phyloP scores from a whole-genome alignment of 2,113 vertebrate species.

The Ammodytes dubius region DNA sequence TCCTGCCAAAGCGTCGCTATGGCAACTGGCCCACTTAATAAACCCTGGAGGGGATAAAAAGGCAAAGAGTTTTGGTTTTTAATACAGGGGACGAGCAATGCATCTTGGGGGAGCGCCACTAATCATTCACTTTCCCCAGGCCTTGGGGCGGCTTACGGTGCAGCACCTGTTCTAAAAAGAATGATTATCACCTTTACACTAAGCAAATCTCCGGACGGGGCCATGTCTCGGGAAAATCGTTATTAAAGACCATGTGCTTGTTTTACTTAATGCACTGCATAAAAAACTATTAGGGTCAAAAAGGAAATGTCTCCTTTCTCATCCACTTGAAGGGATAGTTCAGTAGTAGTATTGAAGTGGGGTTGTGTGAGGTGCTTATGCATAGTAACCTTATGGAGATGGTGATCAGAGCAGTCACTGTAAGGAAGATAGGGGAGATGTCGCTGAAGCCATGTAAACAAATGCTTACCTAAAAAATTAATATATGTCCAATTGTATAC shows the following conservation, averaged over 20 bases:
- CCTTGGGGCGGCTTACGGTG: conserved; percentile 60
- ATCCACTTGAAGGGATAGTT: background rate
- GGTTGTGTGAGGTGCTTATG: too few species aligned
- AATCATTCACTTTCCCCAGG: conserved; percentile 78
- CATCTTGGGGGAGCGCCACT: conserved; percentile 80
- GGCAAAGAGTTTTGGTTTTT: conserved; percentile 78
- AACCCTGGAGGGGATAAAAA: conserved; percentile 83
- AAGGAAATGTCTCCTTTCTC: conserved; percentile 4
- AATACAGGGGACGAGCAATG: conserved; percentile 75
- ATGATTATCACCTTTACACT: conserved; percentile 64
- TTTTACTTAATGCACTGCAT: conserved; percentile 42
- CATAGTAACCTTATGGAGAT: too few species aligned
- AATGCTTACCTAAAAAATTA: too few species aligned
- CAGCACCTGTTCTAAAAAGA: conserved; percentile 75
- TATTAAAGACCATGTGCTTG: conserved; percentile 34
- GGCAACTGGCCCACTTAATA: conserved; percentile 83
- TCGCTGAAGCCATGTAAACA: too few species aligned
- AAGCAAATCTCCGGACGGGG: conserved; percentile 65
- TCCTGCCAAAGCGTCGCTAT: conserved; percentile 80
- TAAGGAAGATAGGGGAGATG: too few species aligned
- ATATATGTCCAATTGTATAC: too few species aligned
- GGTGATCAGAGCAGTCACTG: too few species aligned
- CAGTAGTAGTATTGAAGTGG: too few species aligned
- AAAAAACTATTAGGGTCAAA: conserved; percentile 32
- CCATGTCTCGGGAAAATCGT: conserved; percentile 42